phyloP scores from a whole-genome alignment of 64 coral and sea anemone species.

The Hydrozoanthus tunicans region DNA sequence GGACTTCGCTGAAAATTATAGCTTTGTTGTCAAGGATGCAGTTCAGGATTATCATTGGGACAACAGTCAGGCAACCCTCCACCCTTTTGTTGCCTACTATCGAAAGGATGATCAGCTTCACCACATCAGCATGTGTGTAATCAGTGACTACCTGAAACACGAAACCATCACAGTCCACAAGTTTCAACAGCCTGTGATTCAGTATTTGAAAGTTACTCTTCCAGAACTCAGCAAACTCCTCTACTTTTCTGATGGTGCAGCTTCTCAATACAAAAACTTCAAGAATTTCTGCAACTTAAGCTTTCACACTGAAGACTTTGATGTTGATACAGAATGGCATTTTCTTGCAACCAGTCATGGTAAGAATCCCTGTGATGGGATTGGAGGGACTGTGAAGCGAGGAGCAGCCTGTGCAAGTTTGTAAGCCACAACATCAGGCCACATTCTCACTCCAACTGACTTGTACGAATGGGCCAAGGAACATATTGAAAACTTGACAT shows the following conservation, averaged over 20 bases:
- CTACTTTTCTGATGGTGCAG: too few species aligned
- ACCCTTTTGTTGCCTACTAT: constrained; percentile 32
- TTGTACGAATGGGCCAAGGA: neutral
- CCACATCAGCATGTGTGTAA: too few species aligned
- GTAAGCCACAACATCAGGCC: neutral
- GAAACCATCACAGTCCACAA: too few species aligned
- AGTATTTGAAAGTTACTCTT: too few species aligned
- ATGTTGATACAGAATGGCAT: constrained; percentile 28
- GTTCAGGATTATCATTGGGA: neutral
- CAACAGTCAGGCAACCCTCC: neutral
- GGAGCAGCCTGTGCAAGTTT: constrained; percentile 5
- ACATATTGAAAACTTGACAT: neutral
- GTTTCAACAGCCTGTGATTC: too few species aligned
- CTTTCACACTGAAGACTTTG: constrained; percentile 35
- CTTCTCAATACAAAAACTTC: too few species aligned
- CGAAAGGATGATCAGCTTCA: constrained; percentile 19
- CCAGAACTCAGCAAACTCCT: too few species aligned
- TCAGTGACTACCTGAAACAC: too few species aligned
- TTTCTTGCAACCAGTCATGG: neutral
- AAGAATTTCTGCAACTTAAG: constrained; percentile 28
- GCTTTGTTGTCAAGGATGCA: neutral
- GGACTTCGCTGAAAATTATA: neutral
- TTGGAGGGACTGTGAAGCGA: neutral
- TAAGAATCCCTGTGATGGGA: neutral
- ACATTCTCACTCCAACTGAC: neutral